Conservation (phyloP, 2,113 vertebrate species). For the Pycnonotus jocosus region DNA sequence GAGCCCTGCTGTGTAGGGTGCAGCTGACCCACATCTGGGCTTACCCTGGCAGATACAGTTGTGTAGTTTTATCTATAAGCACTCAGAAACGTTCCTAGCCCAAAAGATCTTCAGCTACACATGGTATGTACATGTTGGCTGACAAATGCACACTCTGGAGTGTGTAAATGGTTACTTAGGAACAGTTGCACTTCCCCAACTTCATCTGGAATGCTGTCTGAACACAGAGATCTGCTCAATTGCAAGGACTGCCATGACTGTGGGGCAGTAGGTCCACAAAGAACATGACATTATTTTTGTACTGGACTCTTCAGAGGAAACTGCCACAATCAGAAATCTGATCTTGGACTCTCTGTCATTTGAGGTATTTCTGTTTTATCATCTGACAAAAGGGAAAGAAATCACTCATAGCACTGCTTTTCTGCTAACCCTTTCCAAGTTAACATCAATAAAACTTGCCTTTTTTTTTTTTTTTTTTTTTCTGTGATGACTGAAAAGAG, state of each 20-base stretch:
- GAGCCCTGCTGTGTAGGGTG: neutral
- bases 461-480: conserved; percentile 13
- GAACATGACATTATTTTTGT: neutral
- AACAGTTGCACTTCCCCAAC: neutral
- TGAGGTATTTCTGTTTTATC: neutral
- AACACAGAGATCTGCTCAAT: neutral
- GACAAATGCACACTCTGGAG: neutral
- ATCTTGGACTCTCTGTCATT: neutral
- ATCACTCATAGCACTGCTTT: neutral
- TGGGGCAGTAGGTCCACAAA: neutral
- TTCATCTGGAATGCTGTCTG: neutral
- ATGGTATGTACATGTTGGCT: neutral
- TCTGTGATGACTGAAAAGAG: neutral
- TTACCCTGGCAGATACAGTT: neutral
- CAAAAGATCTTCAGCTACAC: neutral
- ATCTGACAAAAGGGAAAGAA: neutral
- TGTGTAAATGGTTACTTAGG: neutral
- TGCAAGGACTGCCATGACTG: neutral
- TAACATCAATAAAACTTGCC: conserved; percentile 1
- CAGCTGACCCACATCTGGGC: neutral
- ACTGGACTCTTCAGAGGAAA: neutral
- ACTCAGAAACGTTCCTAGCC: neutral
- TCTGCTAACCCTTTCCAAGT: conserved; percentile 12
- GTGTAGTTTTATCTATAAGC: neutral
- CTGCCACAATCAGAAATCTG: neutral